Base-by-base conservation (phyloP, 2,113 vertebrate species). In the Austrofundulus limnaeus region DNA sequence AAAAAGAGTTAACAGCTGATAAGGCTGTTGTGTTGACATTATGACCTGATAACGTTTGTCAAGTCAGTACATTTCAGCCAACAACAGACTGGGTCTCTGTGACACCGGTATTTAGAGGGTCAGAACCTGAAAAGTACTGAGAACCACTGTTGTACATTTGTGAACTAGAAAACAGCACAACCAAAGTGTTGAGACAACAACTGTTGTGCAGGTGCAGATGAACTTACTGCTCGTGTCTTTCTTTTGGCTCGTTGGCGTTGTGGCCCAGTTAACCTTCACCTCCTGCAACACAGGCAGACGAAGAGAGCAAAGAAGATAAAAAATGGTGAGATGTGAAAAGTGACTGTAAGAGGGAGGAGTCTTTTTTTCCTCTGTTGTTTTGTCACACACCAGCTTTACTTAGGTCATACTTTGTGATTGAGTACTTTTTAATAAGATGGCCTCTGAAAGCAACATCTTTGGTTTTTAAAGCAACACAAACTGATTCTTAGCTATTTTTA, bases 251-350 rank as follows among this genome's bases (percentile, higher is more conserved):
- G 96, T 98, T 77, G 97, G 97, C 45, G 95, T 99, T 17, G 97
- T 98, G 78, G 97, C 97, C 97, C 97, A 99, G 92, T 98, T 99
- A 83, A 99, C 97, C 88, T 99, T 99, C 94, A 98, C 88, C 93
- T 98, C 91, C 98, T 99, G 90, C 87, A 52, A 82, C 51, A 86
- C 42, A 83, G 37, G 82, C 16, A 75, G 64, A 81, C 19, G 71
- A 17, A 49, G 67, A 85, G 59, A 81, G 64, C 61, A 11, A 53
- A 71, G 71, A 73, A 75, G 66, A 81, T 13, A 34, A 61, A 2
- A n/a, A 53, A 19, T n/a, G 65, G 53, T 79, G 71, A 84, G 81
- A 56, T 15, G 19, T 39, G 8, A 45, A 10, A 25, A 11, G 16
- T 1, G 25, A 16, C 25, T 47, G 39, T n/a, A 55, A 19, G 39